Conservation (phyloP, 2,797 vertebrate genomes). For the Anniella stebbinsi region DNA sequence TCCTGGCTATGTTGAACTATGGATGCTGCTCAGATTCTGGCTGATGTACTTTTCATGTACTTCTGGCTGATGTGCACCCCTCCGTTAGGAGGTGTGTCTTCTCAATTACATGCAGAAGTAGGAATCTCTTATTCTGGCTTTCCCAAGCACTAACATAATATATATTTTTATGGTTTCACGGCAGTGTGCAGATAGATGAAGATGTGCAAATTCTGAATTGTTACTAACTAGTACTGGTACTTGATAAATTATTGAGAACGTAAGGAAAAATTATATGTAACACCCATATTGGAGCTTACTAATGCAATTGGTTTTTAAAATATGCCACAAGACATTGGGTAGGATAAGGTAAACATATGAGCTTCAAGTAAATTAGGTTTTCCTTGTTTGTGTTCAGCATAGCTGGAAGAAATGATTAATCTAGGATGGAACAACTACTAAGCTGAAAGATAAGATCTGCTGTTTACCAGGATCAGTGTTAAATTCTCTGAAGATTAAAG, state of each 20-base stretch:
- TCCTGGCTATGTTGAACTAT: neutral
- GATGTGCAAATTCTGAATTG: neutral
- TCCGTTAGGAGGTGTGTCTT: neutral
- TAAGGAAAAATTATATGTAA: neutral
- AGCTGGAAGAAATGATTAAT: neutral
- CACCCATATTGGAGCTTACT: neutral
- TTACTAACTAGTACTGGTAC: neutral
- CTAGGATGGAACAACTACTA: neutral
- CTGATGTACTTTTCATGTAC: neutral
- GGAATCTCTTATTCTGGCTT: neutral
- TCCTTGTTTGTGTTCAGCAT: slow-evolving; percentile 10
- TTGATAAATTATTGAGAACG: neutral
- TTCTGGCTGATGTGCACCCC: neutral
- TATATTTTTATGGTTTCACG: neutral
- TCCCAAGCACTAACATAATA: neutral
- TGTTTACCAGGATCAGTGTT: slow-evolving; percentile 30
- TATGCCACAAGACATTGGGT: neutral
- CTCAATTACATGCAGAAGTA: neutral
- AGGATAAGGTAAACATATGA: slow-evolving; percentile 32
- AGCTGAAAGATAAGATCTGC: slow-evolving; percentile 21
- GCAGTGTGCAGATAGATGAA: neutral
- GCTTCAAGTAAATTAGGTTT: neutral
- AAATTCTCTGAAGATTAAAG: slow-evolving; percentile 27
- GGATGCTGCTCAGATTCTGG: neutral
- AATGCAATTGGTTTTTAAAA: neutral